A percentile compares a stretch with the other conserved stretches of the same genome.
These are phyloP conservation scores for Ovibos moschatus DNA, from an alignment of 2,113 vertebrate genomes.

Conservation along the genomic window DNA sequence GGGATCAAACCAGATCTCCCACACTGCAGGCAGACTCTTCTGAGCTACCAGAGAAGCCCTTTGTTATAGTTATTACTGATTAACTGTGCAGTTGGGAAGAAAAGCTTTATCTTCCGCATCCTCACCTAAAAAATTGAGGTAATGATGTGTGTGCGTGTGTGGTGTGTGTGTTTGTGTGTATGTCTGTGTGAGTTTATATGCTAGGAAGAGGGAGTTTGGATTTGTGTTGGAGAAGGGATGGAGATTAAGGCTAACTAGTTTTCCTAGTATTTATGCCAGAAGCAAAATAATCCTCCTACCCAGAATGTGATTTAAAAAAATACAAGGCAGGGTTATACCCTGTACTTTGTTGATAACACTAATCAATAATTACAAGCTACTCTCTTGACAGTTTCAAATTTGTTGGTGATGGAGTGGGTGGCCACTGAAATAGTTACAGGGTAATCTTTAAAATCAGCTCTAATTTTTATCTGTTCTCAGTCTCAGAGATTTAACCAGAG, in stretches of 20 bases:
- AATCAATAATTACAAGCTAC: neutral
- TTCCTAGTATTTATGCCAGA: neutral
- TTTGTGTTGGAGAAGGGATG: neutral
- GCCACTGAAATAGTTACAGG: neutral
- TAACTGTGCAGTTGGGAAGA: neutral
- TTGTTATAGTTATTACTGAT: neutral
- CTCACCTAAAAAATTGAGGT: neutral
- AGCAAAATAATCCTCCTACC: neutral
- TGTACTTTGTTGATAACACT: neutral
- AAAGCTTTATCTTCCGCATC: neutral
- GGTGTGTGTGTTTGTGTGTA: neutral
- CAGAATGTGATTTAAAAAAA: neutral
- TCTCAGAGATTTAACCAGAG: neutral
- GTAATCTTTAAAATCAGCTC: neutral
- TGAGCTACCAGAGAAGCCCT: neutral
- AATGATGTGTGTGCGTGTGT: neutral
- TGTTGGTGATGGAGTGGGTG: neutral
- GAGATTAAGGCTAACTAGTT: neutral
- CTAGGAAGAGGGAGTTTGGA: neutral
- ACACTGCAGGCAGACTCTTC: neutral
- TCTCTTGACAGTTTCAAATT: neutral
- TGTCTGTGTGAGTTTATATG: neutral
- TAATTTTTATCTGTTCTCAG: conserved; percentile 31
- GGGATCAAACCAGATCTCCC: neutral
- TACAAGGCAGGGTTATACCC: neutral